Evolutionary conservation across 2,888 invertebrate species (phyloP), one percentile per base, ranked within the genome.

Genomic region (Rhagonycha lutea): DNA sequence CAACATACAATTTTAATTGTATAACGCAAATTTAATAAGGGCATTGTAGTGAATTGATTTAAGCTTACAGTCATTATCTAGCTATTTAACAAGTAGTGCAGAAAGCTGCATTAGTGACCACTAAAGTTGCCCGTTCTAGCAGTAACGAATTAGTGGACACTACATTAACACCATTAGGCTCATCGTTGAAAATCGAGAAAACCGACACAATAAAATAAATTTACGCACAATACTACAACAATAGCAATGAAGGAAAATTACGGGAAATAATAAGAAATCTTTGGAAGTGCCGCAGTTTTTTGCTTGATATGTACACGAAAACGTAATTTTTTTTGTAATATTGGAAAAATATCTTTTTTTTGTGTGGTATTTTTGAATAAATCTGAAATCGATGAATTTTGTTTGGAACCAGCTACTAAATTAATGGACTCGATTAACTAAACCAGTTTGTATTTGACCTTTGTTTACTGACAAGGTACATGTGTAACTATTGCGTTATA

Each of bases 111-210:
- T 69, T 61, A 67, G 18, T 75, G 71, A 72, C 72, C 75, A 69
- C 69, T 10, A 47, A 47, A n/a, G 10, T 11, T 63, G 24, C 68
- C 28, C 8, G 62, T 14, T 14, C 18, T 32, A 14, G 29, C 29
- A 65, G 60, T 68, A 63, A 28, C 14, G 72, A 69, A 75, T 75
- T 75, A 72, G 75, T 65, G 72, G 72, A 72, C 75, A 69, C 69
- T 75, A 63, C 72, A 74, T 75, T 72, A 75, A 72, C 75, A 47
- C 72, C 72, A 75, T 75, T 75, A 75, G 69, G 23, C 69, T 75
- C 72, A 72, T 72, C 75, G 68, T 69, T 69, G 61, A 65, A 61
- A 69, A 69, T 72, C 74, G 29, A 71, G 47, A 47, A 47, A 47
- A 47, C 47, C 47, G 47, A 47, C 47, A 47, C 47, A n/a, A 47